phyloP scores from a whole-genome alignment of 2,888 invertebrate genomes.

The Microchrysa polita region DNA sequence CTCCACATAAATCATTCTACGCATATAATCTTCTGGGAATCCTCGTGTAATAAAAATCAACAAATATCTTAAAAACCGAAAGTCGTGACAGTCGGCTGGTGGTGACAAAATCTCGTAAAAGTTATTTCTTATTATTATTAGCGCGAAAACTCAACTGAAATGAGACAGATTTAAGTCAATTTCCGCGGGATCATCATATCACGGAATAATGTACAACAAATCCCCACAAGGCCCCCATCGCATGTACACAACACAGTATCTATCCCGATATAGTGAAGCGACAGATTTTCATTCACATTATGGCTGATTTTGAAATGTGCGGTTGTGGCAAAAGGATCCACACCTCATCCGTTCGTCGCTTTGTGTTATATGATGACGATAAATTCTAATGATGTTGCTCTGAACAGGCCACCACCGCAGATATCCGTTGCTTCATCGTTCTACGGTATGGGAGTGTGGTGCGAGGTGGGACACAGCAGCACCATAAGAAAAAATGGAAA shows the following conservation, averaged over 20 bases:
- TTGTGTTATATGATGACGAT: constrained; percentile 4
- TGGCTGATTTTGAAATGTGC: too few species aligned
- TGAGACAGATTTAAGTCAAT: constrained; percentile 38
- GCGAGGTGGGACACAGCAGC: not conserved
- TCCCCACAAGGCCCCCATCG: constrained; percentile 4
- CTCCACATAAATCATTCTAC: constrained; percentile 11
- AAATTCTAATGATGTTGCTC: constrained; percentile 40
- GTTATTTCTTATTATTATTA: constrained; percentile 12
- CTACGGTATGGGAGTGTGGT: too few species aligned
- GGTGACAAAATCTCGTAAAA: constrained; percentile 24
- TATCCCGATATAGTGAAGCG: not conserved
- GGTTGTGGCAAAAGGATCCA: not conserved
- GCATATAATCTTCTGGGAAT: constrained; percentile 11
- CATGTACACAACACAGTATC: not conserved
- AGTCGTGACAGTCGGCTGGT: not conserved
- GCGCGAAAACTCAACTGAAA: constrained; percentile 12
- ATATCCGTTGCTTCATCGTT: too few species aligned
- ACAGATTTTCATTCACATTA: too few species aligned
- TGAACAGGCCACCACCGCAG: constrained; percentile 4
- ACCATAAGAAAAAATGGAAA: constrained; percentile 29
- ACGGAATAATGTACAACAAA: constrained; percentile 29
- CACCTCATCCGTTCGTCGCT: constrained; percentile 13
- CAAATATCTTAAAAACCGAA: constrained; percentile 11
- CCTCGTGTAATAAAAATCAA: constrained; percentile 11
- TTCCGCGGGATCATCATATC: constrained; percentile 38